phyloP scores from a whole-genome alignment of 2,797 vertebrate genomes.

The Synaphobranchus kaupii region DNA sequence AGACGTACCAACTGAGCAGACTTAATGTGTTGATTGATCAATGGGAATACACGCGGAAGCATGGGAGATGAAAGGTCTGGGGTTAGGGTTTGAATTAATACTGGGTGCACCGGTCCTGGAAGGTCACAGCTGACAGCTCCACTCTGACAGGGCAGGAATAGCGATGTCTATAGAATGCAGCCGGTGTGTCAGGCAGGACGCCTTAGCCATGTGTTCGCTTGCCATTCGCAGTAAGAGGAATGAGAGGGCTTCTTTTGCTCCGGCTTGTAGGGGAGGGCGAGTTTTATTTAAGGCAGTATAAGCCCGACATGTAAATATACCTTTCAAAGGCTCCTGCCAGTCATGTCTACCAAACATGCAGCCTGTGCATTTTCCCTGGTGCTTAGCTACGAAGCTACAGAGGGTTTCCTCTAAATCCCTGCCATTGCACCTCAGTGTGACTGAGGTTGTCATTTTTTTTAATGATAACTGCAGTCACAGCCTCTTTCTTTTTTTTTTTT shows the following conservation, averaged over 20 bases:
- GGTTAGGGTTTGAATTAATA: slow-evolving; percentile 59
- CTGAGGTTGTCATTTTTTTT: slow-evolving; percentile 45
- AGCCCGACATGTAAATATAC: not conserved
- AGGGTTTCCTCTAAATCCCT: slow-evolving; percentile 47
- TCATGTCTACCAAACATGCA: slow-evolving; percentile 31
- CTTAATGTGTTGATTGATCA: slow-evolving; percentile 40
- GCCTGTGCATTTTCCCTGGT: slow-evolving; percentile 33
- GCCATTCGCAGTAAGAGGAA: slow-evolving; percentile 32
- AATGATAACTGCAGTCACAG: slow-evolving; percentile 41
- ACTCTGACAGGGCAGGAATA: slow-evolving; percentile 49
- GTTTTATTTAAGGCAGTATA: not conserved
- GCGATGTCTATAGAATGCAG: slow-evolving; percentile 45
- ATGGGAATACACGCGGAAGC: slow-evolving; percentile 30
- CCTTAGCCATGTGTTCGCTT: slow-evolving; percentile 61
- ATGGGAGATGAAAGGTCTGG: slow-evolving; percentile 49
- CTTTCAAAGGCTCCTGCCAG: not conserved
- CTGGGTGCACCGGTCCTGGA: slow-evolving; percentile 40
- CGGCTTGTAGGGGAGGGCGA: not conserved
- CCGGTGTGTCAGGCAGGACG: slow-evolving; percentile 41
- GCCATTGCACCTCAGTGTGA: slow-evolving; percentile 20
- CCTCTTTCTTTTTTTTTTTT: slow-evolving; percentile 18
- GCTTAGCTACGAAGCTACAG: slow-evolving; percentile 47
- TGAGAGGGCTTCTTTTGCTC: not conserved
- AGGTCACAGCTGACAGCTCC: slow-evolving; percentile 41
- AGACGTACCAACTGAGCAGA: slow-evolving; percentile 4